Base-by-base conservation (phyloP, 2,888 invertebrate species). In the Nemapogon koenigi region DNA sequence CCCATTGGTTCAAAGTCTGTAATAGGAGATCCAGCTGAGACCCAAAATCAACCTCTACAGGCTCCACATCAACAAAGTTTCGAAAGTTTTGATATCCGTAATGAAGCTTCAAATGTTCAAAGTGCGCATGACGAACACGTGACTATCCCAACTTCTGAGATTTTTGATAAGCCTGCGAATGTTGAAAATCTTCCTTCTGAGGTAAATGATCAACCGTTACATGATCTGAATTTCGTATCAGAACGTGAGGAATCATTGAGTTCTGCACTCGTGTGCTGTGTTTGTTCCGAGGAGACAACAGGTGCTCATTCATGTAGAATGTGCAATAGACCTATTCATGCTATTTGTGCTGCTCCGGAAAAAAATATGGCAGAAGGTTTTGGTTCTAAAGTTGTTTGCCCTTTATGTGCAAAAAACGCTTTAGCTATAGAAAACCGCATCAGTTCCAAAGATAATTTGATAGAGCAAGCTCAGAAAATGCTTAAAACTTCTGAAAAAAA, bases 381-480 rank as follows among this genome's bases (percentile, higher is more conserved):
- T 10, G n/a, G 29, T 6, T 29, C 29, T 29, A 29, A 29, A 29
- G 11, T 29, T 6, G 11, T 29, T 29, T 29, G 29, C 29, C 29
- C 29, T 29, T 29, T 29, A 29, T 29, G 22, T 10, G 10, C 10
- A 10, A 22, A 22, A 22, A 22, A 6, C 29, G 11, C n/a, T 8
- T 29, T 29, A 29, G 11, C 29, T 29, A 6, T 6, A 29, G 14
- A 29, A 13, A 29, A 29, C 29, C 29, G 29, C 29, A 29, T 8
- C 29, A 29, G 29, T 29, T 29, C 29, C 7, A 29, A 29, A 29
- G 29, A 29, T 13, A 29, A 29, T 29, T 29, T 29, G 11, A 11
- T 8, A 29, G 29, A 29, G 11, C 29, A 31, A 15, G 11, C 14
- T 14, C 7, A 14, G 4, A 43, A n/a, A n/a, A n/a, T n/a, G n/a